Evolutionary conservation across 1,140 invertebrate species (phyloP), one percentile per base, ranked within the genome.

Genomic region (Apis cerana): DNA sequence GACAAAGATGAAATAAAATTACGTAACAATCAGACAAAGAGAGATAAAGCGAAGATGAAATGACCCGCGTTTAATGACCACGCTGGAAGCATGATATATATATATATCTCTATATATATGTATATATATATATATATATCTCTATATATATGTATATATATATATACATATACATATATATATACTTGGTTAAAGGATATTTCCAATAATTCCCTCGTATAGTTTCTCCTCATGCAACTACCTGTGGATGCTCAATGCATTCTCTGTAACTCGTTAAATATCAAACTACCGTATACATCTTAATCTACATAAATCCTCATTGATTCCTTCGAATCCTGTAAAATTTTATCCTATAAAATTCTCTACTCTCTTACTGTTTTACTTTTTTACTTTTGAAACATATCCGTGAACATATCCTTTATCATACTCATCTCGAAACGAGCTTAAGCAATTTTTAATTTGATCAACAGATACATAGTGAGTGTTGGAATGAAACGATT

Each of bases 211-310:
- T 21, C 33, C 56, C 19, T 61, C 19, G 74, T 80, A 62, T 69
- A 56, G 23, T 59, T 64, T 50, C 48, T 78, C 82, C 19, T 54
- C 86, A 88, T 88, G 86, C 86, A 88, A 87, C 83, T 84, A 86
- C 72, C 81, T 77, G 85, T 81, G 72, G 52, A 78, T 80, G 59
- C 2, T 80, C 59, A 54, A 61, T 54, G 68, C 58, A 64, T 75
- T 61, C 48, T 27, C 27, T 69, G 33, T 23, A 27, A 62, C 43
- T 54, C 10, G 23, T 58, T 65, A 54, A 71, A 75, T 23, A 17
- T n/a, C 21, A n/a, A 17, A 8, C 43, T 19, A 68, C 68, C 13
- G 12, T 58, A 59, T 43, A 43, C 33, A 43, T 69, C 43, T 15
- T 52, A 17, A 27, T 62, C 19, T 23, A n/a, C 23, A 9, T 8